A percentile compares a stretch with the other conserved stretches of the same genome.
Conservation (phyloP, 2,113 vertebrate species). For the Peromyscus leucopus region DNA sequence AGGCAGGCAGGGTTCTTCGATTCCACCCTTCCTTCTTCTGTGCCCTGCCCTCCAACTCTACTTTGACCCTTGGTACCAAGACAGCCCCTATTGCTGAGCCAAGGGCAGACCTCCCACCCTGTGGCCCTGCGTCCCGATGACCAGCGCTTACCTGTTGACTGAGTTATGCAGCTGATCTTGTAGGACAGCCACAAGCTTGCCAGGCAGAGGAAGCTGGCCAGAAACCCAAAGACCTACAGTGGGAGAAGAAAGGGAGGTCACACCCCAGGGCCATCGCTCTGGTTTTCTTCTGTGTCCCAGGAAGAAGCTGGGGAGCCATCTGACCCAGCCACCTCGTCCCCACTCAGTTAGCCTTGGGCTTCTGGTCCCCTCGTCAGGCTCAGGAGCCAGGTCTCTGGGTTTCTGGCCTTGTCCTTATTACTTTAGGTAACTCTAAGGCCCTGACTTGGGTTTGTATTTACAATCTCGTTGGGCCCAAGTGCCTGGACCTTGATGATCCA, state of each 20-base stretch:
- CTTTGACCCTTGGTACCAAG: background rate
- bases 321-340: background rate
- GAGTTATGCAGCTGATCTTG: constrained; percentile 92
- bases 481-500: background rate
- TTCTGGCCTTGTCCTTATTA: background rate
- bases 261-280: background rate
- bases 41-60: accelerated
- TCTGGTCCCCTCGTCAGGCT: background rate
- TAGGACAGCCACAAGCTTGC: constrained; percentile 94
- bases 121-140: background rate
- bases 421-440: background rate
- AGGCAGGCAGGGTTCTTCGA: background rate
- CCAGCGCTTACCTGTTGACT: constrained; percentile 90
- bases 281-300: accelerated
- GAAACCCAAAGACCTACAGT: constrained; percentile 93
- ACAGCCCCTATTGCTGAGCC: accelerated
- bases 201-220: constrained; percentile 93
- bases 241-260: constrained; percentile 41
- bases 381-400: background rate
- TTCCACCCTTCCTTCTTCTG: accelerated
- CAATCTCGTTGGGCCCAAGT: background rate
- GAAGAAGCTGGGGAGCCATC: background rate
- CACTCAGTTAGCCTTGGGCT: background rate
- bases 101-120: background rate
- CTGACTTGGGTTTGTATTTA: background rate